phyloP scores from a whole-genome alignment of 2,113 vertebrate species.

The Stigmatopora argus region DNA sequence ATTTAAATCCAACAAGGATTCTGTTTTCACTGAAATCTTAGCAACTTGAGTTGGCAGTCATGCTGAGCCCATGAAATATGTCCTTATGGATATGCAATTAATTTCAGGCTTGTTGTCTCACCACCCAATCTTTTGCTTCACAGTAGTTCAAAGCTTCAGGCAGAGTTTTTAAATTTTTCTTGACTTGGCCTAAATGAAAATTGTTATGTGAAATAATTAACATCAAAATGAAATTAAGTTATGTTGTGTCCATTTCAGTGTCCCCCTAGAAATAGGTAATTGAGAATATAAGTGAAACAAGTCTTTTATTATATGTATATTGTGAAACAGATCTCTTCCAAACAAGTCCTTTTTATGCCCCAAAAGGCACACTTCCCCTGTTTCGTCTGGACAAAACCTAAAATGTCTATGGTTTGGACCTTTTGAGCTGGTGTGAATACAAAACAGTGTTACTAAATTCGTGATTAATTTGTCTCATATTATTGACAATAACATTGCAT shows the following conservation, averaged over 20 bases:
- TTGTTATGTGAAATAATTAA: not conserved
- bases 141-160: not conserved
- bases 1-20: not conserved
- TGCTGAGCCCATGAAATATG: not conserved
- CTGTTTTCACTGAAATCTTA: not conserved
- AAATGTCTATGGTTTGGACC: too few relatives aligned
- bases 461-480: too few relatives aligned
- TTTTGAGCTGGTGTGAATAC: too few relatives aligned
- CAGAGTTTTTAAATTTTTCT: not conserved
- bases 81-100: not conserved
- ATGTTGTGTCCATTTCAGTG: not conserved
- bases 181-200: not conserved
- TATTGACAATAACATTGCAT: too few relatives aligned
- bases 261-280: not conserved
- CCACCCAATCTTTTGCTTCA: not conserved
- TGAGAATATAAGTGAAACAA: not conserved
- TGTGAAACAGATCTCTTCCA: too few relatives aligned
- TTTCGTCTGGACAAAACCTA: too few relatives aligned
- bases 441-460: too few relatives aligned
- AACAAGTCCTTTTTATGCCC: too few relatives aligned
- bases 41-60: not conserved
- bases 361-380: too few relatives aligned
- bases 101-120: conserved; percentile 3
- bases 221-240: not conserved
- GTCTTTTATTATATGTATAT: too few relatives aligned